Evolutionary conservation across 2,888 invertebrate genomes (phyloP), one percentile per base, ranked within the genome.

Genomic region (Latheticus oryzae): DNA sequence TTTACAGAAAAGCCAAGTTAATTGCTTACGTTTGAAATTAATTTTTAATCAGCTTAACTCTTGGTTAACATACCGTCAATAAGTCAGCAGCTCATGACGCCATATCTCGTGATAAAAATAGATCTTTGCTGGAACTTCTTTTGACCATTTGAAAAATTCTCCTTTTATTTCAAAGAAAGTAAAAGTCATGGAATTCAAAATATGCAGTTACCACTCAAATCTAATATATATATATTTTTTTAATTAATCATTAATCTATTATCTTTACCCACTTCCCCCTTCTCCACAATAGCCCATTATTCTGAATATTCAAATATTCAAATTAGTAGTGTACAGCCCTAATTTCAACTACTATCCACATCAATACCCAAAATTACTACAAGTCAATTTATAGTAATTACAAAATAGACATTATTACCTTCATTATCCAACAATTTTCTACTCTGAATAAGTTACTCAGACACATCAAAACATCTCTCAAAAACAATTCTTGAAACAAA

Each of bases 181-280:
- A n/a, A n/a, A n/a, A n/a, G n/a, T n/a, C n/a, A n/a, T n/a, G n/a
- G n/a, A n/a, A n/a, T n/a, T n/a, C n/a, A n/a, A n/a, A n/a, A n/a
- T n/a, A n/a, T n/a, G n/a, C n/a, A n/a, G n/a, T n/a, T n/a, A n/a
- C n/a, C n/a, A n/a, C n/a, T n/a, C n/a, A n/a, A n/a, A n/a, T n/a
- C n/a, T n/a, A n/a, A n/a, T n/a, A n/a, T n/a, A n/a, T n/a, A n/a
- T n/a, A 9, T 5, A 28, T 28, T 28, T 26, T 28, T 28, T 2
- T n/a, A 24, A 28, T 11, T 28, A 28, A n/a, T n/a, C n/a, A n/a
- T n/a, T n/a, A n/a, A 38, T 38, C 28, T 11, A 30, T 45, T 43
- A 45, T 45, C 45, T 32, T 45, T 30, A 45, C 45, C 45, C 45
- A 45, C 30, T 45, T 45, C 40, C 40, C 40, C 26, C 40, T 38